A percentile compares a stretch with the other conserved stretches of the same genome.
These are phyloP conservation scores for Drosophila truncata DNA, from an alignment of 1,140 invertebrate species.

Conservation along the genomic window DNA sequence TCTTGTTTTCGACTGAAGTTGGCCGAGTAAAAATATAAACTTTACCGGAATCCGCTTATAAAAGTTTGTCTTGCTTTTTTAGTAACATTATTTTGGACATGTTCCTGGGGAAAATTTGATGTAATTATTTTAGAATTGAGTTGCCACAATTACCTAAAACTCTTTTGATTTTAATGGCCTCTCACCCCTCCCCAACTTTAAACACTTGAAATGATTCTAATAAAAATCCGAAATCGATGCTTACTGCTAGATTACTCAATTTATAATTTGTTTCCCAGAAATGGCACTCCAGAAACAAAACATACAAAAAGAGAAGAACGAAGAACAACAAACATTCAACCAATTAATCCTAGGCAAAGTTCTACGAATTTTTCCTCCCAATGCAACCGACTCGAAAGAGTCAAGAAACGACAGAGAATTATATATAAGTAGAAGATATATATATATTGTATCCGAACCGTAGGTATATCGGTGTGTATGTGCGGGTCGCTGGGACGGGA, in stretches of 20 bases:
- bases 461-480: conserved; percentile 36
- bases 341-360: conserved; percentile 77
- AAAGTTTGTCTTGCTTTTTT: conserved; percentile 6
- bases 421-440: conserved; percentile 31
- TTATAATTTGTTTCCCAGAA: conserved; percentile 72
- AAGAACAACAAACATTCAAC: conserved; percentile 67
- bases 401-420: conserved; percentile 32
- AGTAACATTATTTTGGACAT: conserved; percentile 1
- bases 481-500: conserved; percentile 23
- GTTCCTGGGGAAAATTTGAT: background rate
- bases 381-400: conserved; percentile 59
- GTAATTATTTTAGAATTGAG: background rate
- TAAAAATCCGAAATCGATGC: conserved; percentile 33
- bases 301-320: background rate
- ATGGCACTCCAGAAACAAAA: conserved; percentile 20
- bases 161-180: conserved; percentile 2
- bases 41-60: conserved; percentile 37
- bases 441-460: conserved; percentile 28
- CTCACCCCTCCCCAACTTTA: background rate
- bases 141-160: conserved; percentile 22
- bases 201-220: conserved; percentile 30
- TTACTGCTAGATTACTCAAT: conserved; percentile 67
- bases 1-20: conserved; percentile 41
- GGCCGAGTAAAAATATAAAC: conserved; percentile 23
- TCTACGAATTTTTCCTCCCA: conserved; percentile 78